Percentiles rank a stretch among this genome's conserved stretches.
Evolutionary conservation across 2,888 invertebrate species (phyloP).

Genomic region (Drosophila helvetica): DNA sequence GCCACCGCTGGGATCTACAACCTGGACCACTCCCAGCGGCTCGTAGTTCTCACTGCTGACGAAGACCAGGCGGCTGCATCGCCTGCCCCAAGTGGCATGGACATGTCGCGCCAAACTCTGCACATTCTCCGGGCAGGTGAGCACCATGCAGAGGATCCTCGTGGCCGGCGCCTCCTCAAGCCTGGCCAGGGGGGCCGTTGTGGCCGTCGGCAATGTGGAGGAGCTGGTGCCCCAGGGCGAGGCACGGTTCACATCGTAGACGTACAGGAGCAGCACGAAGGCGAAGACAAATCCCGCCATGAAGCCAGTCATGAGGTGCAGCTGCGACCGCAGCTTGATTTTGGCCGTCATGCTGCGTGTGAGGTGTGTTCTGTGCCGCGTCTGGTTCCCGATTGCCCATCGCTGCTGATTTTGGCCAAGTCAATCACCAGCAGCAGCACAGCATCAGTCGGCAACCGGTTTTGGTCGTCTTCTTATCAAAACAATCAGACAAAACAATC

Average conservation of each 20-base stretch:
- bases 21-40: slow-evolving; percentile 90
- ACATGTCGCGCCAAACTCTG: slow-evolving; percentile 94
- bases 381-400: slow-evolving; percentile 51
- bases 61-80: slow-evolving; percentile 93
- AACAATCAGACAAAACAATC: slow-evolving; percentile 31
- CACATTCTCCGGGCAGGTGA: slow-evolving; percentile 96
- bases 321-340: slow-evolving; percentile 51
- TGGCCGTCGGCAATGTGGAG: slow-evolving; percentile 11
- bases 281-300: slow-evolving; percentile 73
- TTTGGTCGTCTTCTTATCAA: slow-evolving; percentile 43
- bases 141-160: slow-evolving; percentile 96
- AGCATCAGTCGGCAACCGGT: slow-evolving; percentile 40
- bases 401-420: slow-evolving; percentile 35
- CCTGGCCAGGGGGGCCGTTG: slow-evolving; percentile 69
- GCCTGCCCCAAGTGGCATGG: slow-evolving; percentile 96
- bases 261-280: slow-evolving; percentile 63
- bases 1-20: slow-evolving; percentile 91
- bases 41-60: slow-evolving; percentile 91
- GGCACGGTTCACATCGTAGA: slow-evolving; percentile 50
- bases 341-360: slow-evolving; percentile 43
- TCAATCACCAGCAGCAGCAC: slow-evolving; percentile 17
- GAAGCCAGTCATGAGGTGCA: slow-evolving; percentile 72
- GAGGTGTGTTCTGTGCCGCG: slow-evolving; percentile 65
- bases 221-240: slow-evolving; percentile 36
- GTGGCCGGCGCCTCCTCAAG: slow-evolving; percentile 84